phyloP scores from a whole-genome alignment of 1,140 invertebrate species.

The Lepeophtheirus salmonis region DNA sequence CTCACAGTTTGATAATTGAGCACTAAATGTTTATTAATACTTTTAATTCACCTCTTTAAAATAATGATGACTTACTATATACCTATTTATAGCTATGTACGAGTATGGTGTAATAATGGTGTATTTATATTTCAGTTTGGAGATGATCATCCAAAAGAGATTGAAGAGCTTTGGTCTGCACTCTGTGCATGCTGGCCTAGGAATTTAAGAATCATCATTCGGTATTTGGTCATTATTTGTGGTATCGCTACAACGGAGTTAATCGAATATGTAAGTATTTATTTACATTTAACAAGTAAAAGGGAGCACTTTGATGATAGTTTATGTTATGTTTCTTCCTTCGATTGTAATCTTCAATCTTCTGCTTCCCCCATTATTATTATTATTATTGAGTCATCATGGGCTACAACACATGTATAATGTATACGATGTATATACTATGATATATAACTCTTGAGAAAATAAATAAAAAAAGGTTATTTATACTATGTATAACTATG shows the following conservation, averaged over 20 bases:
- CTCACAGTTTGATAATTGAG: no score
- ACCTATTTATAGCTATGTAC: no score
- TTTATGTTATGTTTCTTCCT: background rate
- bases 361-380: background rate
- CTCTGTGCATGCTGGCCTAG: constrained; percentile 86
- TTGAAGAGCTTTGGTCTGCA: constrained; percentile 86
- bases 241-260: constrained; percentile 84
- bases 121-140: constrained; percentile 52
- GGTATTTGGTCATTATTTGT: constrained; percentile 90
- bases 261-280: constrained; percentile 53
- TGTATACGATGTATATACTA: no score
- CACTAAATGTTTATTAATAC: no score
- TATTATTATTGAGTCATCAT: no score
- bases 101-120: no score
- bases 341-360: background rate
- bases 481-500: background rate
- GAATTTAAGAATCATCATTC: constrained; percentile 87
- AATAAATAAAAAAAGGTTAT: background rate
- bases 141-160: constrained; percentile 80
- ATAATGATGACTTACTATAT: no score
- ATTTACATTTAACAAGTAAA: constrained; percentile 7
- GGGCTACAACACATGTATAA: no score
- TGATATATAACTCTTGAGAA: no score
- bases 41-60: no score
- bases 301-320: background rate